phyloP scores from a whole-genome alignment of 2,797 vertebrate species.

The Pampus argenteus region DNA sequence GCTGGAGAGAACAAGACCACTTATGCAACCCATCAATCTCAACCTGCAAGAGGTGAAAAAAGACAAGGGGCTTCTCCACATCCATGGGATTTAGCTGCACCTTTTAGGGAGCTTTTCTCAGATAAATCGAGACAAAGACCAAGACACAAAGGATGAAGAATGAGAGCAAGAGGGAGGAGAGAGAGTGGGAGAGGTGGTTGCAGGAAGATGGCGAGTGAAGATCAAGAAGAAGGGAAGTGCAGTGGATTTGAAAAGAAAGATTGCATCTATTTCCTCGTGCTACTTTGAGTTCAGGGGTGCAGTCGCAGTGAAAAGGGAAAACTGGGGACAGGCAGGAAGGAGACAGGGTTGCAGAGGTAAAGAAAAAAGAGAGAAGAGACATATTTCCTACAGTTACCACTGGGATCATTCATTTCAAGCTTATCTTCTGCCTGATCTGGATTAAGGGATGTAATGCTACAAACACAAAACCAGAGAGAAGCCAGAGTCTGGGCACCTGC shows the following conservation, averaged over 20 bases:
- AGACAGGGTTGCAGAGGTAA: conserved; percentile 20
- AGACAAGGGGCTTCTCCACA: conserved; percentile 58
- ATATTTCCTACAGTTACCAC: conserved; percentile 17
- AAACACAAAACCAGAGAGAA: conserved; percentile 19
- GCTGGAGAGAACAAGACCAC: conserved; percentile 78
- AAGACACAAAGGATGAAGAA: conserved; percentile 35
- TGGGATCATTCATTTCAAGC: conserved; percentile 1
- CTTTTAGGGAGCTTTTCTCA: conserved; percentile 69
- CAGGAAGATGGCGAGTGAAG: conserved; percentile 19
- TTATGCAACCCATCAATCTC: conserved; percentile 79
- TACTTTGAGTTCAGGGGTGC: conserved; percentile 40
- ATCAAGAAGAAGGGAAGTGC: conserved; percentile 17
- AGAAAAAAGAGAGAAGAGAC: conserved; percentile 22
- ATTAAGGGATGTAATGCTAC: conserved; percentile 9
- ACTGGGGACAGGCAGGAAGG: conserved; percentile 38
- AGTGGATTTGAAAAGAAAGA: conserved; percentile 16
- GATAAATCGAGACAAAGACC: conserved; percentile 62
- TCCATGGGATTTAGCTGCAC: conserved; percentile 69
- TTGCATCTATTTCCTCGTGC: conserved; percentile 24
- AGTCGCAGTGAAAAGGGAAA: conserved; percentile 40
- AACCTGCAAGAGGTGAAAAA: conserved; percentile 58
- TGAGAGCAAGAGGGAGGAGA: conserved; percentile 22
- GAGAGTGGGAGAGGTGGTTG: neutral
- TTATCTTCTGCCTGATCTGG: conserved; percentile 40
- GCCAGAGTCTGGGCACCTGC: conserved; percentile 38